These are phyloP conservation scores for Psylliodes chrysocephalus DNA, from an alignment of 2,888 invertebrate species.

Conservation along the genomic window DNA sequence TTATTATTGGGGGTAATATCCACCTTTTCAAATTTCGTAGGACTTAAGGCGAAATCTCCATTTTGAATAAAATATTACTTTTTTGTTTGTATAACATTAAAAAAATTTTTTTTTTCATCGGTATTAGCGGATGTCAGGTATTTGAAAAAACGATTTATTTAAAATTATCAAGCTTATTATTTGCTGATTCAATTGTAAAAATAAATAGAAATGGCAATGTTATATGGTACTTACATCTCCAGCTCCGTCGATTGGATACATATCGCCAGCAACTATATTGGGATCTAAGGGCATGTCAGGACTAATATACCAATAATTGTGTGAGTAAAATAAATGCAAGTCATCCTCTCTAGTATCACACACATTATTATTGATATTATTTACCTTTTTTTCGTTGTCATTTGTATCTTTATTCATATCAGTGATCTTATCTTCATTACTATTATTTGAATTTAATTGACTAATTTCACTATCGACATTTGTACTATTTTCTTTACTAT, in stretches of 20 bases:
- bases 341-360: conserved; percentile 55
- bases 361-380: conserved; percentile 44
- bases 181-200: neutral
- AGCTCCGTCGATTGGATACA: conserved; percentile 22
- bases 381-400: conserved; percentile 43
- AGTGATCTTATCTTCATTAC: conserved; percentile 14
- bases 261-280: conserved; percentile 58
- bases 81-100: too few species aligned
- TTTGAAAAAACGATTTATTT: neutral
- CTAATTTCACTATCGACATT: conserved; percentile 30
- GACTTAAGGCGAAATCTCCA: too few species aligned
- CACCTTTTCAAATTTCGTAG: too few species aligned
- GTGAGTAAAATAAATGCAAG: conserved; percentile 66
- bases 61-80: too few species aligned
- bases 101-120: too few species aligned
- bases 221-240: conserved; percentile 35
- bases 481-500: conserved; percentile 30
- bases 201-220: too few species aligned
- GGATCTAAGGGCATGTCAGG: conserved; percentile 66
- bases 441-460: conserved; percentile 28
- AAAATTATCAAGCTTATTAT: neutral
- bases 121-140: too few species aligned
- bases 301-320: conserved; percentile 69
- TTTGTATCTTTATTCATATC: conserved; percentile 22
- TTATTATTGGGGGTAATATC: too few species aligned